phyloP scores from a whole-genome alignment of 2,888 invertebrate species.

The Anthophora plumipes region DNA sequence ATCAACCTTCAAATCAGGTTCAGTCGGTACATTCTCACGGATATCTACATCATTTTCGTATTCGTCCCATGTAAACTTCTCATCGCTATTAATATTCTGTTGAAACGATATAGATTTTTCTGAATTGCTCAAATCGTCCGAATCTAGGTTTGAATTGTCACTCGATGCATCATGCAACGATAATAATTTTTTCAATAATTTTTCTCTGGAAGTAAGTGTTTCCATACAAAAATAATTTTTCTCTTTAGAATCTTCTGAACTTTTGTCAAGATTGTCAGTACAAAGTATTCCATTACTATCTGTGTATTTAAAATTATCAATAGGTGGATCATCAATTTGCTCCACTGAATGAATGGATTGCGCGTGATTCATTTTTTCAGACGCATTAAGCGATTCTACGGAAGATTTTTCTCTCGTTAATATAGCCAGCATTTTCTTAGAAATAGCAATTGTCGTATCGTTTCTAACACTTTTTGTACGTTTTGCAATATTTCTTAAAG shows the following conservation, averaged over 20 bases:
- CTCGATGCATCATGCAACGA: not conserved
- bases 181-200: slow-evolving; percentile 24
- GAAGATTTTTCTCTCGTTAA: slow-evolving; percentile 10
- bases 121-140: slow-evolving; percentile 53
- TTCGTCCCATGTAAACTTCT: not conserved
- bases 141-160: slow-evolving; percentile 43
- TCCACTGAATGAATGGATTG: not conserved
- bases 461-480: no score
- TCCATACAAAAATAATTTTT: slow-evolving; percentile 11
- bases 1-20: not conserved
- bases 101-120: not conserved
- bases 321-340: not conserved
- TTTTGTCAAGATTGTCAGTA: not conserved
- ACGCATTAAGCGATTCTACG: not conserved
- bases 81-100: not conserved
- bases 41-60: not conserved
- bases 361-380: not conserved
- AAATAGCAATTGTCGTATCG: slow-evolving; percentile 22
- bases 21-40: not conserved
- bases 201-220: not conserved
- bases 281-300: not conserved
- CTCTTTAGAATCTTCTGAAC: not conserved
- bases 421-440: slow-evolving; percentile 32
- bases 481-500: slow-evolving; percentile 25
- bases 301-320: not conserved